Conservation (phyloP, 1,140 invertebrate genomes). For the Chrysoperla carnea region DNA sequence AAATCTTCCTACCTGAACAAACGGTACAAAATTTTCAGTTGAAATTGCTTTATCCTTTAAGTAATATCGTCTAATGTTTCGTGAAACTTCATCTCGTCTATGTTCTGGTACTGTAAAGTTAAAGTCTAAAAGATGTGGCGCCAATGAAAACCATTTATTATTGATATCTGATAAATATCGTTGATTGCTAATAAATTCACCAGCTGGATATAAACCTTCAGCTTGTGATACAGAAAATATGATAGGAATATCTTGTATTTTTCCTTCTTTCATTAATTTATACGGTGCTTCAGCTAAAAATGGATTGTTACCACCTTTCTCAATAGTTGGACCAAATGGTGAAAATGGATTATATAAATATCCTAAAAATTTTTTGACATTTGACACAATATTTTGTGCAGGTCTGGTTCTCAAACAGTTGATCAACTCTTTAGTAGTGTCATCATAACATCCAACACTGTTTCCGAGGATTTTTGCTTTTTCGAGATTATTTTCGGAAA, state of each 20-base stretch:
- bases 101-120: conserved; percentile 32
- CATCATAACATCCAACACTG: conserved; percentile 31
- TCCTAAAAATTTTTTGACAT: neutral
- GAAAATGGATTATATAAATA: conserved; percentile 34
- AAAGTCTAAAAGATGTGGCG: conserved; percentile 35
- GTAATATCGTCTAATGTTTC: conserved; percentile 14
- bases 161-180: conserved; percentile 27
- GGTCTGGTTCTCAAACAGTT: conserved; percentile 33
- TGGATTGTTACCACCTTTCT: conserved; percentile 20
- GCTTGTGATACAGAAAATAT: conserved; percentile 17
- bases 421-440: conserved; percentile 23
- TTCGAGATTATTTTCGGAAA: conserved; percentile 28
- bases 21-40: neutral
- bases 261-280: conserved; percentile 26
- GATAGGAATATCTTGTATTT: conserved; percentile 21
- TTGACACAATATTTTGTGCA: conserved; percentile 21
- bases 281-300: conserved; percentile 35
- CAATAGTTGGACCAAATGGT: conserved; percentile 18
- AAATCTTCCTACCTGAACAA: neutral
- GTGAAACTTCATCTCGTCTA: conserved; percentile 8
- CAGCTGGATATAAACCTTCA: conserved; percentile 23
- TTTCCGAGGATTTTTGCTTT: conserved; percentile 33
- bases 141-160: conserved; percentile 32
- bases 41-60: conserved; percentile 4
- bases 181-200: conserved; percentile 26